Evolutionary conservation across 2,888 invertebrate genomes (phyloP).

Genomic region (Chouioia cunea): DNA sequence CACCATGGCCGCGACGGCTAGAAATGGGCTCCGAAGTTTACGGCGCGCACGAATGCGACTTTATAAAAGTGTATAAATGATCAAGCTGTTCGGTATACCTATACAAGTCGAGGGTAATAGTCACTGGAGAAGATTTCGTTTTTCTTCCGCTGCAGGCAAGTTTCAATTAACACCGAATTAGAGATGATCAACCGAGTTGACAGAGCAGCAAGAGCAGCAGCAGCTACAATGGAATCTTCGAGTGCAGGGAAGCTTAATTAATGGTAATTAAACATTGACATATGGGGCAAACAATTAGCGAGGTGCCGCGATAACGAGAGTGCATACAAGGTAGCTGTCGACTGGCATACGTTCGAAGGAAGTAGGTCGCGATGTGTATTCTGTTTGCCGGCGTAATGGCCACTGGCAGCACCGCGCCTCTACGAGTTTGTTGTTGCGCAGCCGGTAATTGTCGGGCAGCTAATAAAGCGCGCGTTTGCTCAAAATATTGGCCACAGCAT

Average conservation of each 20-base stretch:
- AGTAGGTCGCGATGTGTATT: slow-evolving; percentile 31
- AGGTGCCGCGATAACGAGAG: background rate
- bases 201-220: background rate
- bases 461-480: background rate
- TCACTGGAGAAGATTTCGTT: too few species aligned
- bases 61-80: slow-evolving; percentile 37
- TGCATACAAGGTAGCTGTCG: too few species aligned
- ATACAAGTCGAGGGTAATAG: too few species aligned
- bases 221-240: too few species aligned
- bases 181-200: background rate
- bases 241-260: too few species aligned
- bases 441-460: slow-evolving; percentile 16
- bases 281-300: background rate
- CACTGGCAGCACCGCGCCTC: background rate
- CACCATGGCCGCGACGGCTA: background rate
- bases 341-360: slow-evolving; percentile 3
- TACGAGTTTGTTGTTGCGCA: slow-evolving; percentile 19
- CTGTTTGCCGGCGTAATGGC: slow-evolving; percentile 36
- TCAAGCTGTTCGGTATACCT: slow-evolving; percentile 10
- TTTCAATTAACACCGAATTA: background rate
- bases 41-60: slow-evolving; percentile 30
- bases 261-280: too few species aligned
- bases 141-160: too few species aligned
- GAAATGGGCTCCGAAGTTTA: slow-evolving; percentile 34
- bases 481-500: background rate